These are phyloP conservation scores for Conus canariensis DNA, from an alignment of 2,888 invertebrate species.

Conservation along the genomic window DNA sequence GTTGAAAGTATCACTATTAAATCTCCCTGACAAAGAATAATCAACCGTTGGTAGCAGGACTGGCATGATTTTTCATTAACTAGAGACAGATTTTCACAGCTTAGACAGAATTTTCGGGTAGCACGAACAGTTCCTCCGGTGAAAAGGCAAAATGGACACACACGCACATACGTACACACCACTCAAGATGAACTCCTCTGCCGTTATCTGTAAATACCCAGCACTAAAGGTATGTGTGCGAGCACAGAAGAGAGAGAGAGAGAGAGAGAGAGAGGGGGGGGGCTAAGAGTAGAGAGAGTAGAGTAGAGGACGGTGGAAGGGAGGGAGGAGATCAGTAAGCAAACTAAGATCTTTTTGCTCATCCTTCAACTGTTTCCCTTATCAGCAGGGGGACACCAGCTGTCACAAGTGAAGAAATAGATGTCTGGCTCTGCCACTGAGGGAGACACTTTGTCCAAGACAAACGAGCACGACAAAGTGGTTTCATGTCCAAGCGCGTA, in stretches of 20 bases:
- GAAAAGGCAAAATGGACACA: not conserved
- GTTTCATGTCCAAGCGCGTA: not conserved
- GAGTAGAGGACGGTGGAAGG: not conserved
- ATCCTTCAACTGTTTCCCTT: not conserved
- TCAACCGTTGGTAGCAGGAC: too few species aligned
- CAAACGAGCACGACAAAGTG: not conserved
- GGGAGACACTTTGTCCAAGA: too few species aligned
- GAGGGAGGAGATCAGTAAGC: not conserved
- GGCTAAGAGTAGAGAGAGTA: not conserved
- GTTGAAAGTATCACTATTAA: too few species aligned
- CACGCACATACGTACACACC: not conserved
- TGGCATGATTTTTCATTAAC: too few species aligned
- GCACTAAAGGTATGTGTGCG: not conserved
- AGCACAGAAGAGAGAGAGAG: not conserved
- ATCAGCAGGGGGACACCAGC: not conserved
- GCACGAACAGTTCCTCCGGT: too few species aligned
- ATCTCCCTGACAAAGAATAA: too few species aligned
- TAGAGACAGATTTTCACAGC: not conserved
- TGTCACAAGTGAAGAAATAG: not conserved
- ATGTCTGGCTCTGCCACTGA: not conserved
- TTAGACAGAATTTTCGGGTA: not conserved
- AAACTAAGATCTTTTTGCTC: not conserved
- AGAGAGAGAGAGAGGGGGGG: constrained; percentile 9
- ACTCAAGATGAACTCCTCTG: not conserved
- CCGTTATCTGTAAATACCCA: not conserved